Percentiles rank a stretch among this genome's conserved stretches.
These are phyloP conservation scores for Rhinella marina DNA, from an alignment of 2,797 vertebrate genomes.

Conservation along the genomic window DNA sequence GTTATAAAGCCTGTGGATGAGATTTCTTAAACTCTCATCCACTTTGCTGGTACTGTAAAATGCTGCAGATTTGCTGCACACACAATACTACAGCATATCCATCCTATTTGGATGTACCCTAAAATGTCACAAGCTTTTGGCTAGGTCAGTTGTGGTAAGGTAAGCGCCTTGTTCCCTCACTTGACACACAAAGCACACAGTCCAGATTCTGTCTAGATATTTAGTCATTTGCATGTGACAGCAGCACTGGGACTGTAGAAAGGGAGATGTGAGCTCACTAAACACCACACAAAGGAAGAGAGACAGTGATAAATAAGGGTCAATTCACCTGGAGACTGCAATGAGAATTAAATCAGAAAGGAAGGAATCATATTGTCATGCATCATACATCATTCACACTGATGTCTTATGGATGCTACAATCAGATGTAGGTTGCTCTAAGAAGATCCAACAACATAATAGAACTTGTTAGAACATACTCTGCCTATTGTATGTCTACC, in stretches of 20 bases:
- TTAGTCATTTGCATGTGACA: constrained; percentile 3
- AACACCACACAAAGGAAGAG: neutral
- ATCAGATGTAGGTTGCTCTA: neutral
- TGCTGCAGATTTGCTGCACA: no score
- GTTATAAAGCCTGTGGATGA: no score
- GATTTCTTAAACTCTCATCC: no score
- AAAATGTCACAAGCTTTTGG: neutral
- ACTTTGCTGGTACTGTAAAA: no score
- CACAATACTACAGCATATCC: no score
- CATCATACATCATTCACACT: neutral
- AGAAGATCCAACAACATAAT: neutral
- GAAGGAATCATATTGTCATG: constrained; percentile 13
- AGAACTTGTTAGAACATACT: neutral
- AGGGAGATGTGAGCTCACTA: neutral
- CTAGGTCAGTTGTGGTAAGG: neutral
- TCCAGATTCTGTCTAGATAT: neutral
- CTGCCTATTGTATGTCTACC: neutral
- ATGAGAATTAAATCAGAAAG: constrained; percentile 13
- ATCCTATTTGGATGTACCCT: no score
- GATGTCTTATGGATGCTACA: neutral
- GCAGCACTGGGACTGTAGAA: neutral
- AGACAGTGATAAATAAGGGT: constrained; percentile 22
- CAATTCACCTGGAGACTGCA: neutral
- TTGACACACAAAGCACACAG: neutral
- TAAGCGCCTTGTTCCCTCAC: neutral